phyloP scores from a whole-genome alignment of 2,113 vertebrate genomes.

The Empidonax alnorum region DNA sequence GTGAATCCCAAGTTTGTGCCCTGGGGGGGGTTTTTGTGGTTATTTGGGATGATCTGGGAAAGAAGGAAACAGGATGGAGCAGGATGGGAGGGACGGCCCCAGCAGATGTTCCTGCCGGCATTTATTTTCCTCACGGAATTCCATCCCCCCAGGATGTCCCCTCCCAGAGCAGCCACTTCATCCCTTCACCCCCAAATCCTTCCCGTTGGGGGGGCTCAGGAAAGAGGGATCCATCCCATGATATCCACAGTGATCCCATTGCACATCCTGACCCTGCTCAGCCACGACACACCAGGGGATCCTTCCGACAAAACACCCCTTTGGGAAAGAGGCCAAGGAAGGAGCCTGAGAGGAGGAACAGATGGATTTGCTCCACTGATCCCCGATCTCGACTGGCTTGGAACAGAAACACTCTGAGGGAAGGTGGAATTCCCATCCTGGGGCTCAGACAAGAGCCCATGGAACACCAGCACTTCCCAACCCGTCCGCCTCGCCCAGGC shows the following conservation, averaged over 20 bases:
- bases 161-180: background rate
- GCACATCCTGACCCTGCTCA: background rate
- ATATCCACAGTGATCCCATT: accelerated
- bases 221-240: background rate
- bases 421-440: background rate
- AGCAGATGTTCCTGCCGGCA: background rate
- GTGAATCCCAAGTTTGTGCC: accelerated
- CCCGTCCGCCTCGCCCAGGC: accelerated
- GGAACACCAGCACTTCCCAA: accelerated
- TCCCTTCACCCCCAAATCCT: background rate
- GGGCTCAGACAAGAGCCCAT: background rate
- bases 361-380: background rate
- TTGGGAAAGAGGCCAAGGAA: background rate
- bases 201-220: accelerated
- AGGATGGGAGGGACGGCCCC: background rate
- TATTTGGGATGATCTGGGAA: background rate
- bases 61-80: background rate
- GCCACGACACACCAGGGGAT: accelerated
- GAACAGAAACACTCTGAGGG: accelerated
- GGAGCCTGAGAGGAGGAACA: background rate
- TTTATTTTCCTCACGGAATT: background rate
- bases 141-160: accelerated
- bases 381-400: background rate
- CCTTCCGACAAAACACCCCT: background rate
- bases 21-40: accelerated